phyloP scores from a whole-genome alignment of 2,113 vertebrate genomes.

The Hipposideros armiger region DNA sequence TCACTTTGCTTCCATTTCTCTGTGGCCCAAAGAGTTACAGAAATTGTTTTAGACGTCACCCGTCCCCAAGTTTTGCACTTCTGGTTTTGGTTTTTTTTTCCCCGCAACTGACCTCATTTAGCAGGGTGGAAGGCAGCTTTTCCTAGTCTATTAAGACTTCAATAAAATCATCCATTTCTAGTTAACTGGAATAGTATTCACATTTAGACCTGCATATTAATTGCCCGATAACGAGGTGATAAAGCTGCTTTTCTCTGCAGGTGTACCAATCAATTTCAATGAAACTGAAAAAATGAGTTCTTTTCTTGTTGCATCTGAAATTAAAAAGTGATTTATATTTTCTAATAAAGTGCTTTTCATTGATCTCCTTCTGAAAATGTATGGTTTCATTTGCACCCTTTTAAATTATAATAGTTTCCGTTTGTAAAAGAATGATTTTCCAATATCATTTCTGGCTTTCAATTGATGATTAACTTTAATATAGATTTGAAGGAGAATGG shows the following conservation, averaged over 20 bases:
- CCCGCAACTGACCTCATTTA: constrained; percentile 88
- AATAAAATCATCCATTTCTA: constrained; percentile 93
- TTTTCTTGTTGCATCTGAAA: constrained; percentile 92
- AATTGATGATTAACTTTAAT: constrained; percentile 88
- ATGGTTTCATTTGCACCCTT: constrained; percentile 91
- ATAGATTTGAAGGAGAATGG: constrained; percentile 86
- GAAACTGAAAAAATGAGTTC: constrained; percentile 88
- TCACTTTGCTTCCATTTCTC: constrained; percentile 39
- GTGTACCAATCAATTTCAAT: constrained; percentile 93
- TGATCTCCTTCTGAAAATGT: constrained; percentile 91
- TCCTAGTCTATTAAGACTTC: constrained; percentile 93
- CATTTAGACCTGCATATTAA: constrained; percentile 96
- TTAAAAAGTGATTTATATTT: constrained; percentile 95
- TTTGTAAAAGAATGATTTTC: constrained; percentile 94
- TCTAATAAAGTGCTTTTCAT: constrained; percentile 94
- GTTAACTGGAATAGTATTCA: constrained; percentile 93
- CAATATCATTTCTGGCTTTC: constrained; percentile 90
- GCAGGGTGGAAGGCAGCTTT: constrained; percentile 89
- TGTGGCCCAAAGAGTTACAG: neutral
- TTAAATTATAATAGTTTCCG: constrained; percentile 88
- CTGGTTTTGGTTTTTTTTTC: constrained; percentile 19
- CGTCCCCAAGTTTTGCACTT: constrained; percentile 63
- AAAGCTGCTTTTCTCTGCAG: constrained; percentile 91
- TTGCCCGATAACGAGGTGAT: constrained; percentile 96
- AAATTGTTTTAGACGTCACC: constrained; percentile 65